Evolutionary conservation across 2,113 vertebrate species (phyloP).

Genomic region (Tringa solitaria): DNA sequence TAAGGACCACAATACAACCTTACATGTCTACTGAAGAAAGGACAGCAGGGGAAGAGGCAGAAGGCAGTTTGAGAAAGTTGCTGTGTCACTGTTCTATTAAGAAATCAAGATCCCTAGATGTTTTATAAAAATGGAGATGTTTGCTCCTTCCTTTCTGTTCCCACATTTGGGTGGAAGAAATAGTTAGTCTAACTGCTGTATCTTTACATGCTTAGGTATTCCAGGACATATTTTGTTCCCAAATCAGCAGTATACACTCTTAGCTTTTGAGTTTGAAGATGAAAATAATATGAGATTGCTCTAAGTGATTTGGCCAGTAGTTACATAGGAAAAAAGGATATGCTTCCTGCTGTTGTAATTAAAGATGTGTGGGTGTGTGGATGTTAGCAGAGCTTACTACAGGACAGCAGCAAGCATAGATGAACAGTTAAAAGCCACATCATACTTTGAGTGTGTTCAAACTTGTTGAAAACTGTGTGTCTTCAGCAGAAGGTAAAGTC

Average conservation of each 20-base stretch:
- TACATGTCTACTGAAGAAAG: not conserved
- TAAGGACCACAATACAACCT: not conserved
- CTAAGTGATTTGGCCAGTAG: not conserved
- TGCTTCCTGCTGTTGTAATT: not conserved
- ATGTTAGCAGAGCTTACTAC: not conserved
- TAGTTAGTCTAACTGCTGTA: not conserved
- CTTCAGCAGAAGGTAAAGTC: not conserved
- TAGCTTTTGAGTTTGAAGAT: too few relatives aligned
- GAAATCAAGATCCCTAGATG: not conserved
- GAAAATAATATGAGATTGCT: too few relatives aligned
- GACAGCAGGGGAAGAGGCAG: rapidly evolving
- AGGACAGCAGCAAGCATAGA: not conserved
- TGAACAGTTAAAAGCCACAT: not conserved
- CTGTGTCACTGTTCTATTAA: not conserved
- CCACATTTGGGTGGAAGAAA: not conserved
- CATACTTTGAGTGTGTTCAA: not conserved
- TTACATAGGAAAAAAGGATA: not conserved
- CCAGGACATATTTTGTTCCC: not conserved
- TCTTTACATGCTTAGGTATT: not conserved
- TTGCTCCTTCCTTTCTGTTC: not conserved
- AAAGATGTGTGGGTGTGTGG: not conserved
- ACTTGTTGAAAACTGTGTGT: not conserved
- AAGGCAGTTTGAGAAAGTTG: not conserved
- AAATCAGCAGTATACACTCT: not conserved
- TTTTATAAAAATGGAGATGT: not conserved